A percentile compares a stretch with the other conserved stretches of the same genome.
Evolutionary conservation across 2,888 invertebrate genomes (phyloP).

Genomic region (Lydus trimaculatus): DNA sequence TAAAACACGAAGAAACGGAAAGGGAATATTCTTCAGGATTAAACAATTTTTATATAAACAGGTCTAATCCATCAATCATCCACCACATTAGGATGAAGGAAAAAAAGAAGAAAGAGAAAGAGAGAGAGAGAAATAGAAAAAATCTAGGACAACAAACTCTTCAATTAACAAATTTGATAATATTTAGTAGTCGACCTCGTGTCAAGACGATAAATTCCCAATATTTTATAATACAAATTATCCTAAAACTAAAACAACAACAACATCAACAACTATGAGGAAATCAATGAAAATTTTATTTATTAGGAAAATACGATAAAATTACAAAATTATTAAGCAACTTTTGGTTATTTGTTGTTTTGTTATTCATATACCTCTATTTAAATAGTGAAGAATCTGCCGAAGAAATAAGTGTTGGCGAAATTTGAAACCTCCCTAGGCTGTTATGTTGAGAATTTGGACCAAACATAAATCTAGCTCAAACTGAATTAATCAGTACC

Average conservation of each 20-base stretch:
- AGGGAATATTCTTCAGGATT: constrained; percentile 17
- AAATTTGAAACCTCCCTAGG: constrained; percentile 6
- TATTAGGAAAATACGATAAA: neutral
- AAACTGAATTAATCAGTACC: constrained; percentile 15
- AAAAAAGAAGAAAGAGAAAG: constrained; percentile 9
- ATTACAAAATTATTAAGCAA: neutral
- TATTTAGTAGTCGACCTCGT: constrained; percentile 27
- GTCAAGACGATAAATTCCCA: constrained; percentile 13
- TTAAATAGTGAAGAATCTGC: neutral
- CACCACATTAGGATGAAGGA: too few relatives aligned
- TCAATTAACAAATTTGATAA: constrained; percentile 22
- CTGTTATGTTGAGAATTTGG: neutral
- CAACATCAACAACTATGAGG: neutral
- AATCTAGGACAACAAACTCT: constrained; percentile 27
- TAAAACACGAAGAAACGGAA: constrained; percentile 23
- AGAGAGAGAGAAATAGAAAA: constrained; percentile 1
- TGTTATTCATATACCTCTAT: too few relatives aligned
- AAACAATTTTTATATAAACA: constrained; percentile 21
- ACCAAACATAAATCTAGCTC: constrained; percentile 9
- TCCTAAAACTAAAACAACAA: neutral
- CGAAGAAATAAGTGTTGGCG: neutral
- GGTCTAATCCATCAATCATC: constrained; percentile 21
- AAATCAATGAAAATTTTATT: neutral
- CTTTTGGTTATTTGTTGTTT: neutral
- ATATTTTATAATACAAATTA: neutral